phyloP scores from a whole-genome alignment of 2,888 invertebrate species.

The Slavum lentiscoides region DNA sequence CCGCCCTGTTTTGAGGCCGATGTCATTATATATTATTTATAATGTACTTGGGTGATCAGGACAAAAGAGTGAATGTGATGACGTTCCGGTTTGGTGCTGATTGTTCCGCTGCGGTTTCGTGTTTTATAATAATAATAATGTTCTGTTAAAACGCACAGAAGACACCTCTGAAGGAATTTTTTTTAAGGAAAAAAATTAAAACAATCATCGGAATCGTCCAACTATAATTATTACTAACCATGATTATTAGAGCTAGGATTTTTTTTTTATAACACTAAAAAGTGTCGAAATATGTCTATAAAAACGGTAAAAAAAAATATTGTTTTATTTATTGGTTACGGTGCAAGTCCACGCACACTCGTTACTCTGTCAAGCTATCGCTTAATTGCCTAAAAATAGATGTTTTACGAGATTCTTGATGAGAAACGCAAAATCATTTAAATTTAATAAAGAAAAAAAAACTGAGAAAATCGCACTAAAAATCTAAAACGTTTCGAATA shows the following conservation, averaged over 20 bases:
- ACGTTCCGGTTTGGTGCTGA: constrained; percentile 49
- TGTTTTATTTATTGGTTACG: no score
- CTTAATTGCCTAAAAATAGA: no score
- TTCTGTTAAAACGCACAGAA: constrained; percentile 33
- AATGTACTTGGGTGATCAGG: constrained; percentile 22
- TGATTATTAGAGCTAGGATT: neutral
- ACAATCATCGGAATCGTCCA: constrained; percentile 39
- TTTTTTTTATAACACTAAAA: no score
- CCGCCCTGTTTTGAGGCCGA: constrained; percentile 1
- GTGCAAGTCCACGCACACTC: no score
- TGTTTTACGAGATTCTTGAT: no score
- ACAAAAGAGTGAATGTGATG: constrained; percentile 51
- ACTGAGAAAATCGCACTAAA: no score
- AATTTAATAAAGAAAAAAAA: no score
- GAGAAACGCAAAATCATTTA: no score
- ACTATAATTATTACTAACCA: constrained; percentile 26
- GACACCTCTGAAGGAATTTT: neutral
- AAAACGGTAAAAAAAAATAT: no score
- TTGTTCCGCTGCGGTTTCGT: constrained; percentile 39
- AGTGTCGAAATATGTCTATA: no score
- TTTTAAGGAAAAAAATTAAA: constrained; percentile 32
- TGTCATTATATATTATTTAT: constrained; percentile 29
- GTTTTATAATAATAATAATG: constrained; percentile 32
- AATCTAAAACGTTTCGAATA: no score
- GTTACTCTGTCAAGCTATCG: no score